Evolutionary conservation across 37 sponge, comb jelly and placozoan species (phyloP), one percentile per base, ranked within the genome.

Genomic region (Amphimedon queenslandica): DNA sequence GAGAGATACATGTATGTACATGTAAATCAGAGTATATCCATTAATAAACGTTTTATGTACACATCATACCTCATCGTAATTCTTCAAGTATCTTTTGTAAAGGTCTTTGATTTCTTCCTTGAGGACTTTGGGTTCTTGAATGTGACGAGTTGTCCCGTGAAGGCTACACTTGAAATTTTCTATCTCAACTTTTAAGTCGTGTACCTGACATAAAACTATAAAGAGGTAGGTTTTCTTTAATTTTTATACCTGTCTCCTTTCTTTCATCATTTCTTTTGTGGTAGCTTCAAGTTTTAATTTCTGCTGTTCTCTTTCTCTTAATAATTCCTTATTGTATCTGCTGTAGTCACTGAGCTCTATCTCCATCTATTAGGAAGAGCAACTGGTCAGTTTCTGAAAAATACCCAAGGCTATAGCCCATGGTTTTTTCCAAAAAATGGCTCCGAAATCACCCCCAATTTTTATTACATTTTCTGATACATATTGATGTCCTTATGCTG

Each of bases 91-190:
- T 57, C 75, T 80, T 55, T 58, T 80, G 60, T 87, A 87, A 24
- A 73, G 74, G 3, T 43, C 73, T 53, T 82, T 75, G 33, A 93
- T 72, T 31, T 73, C 71, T 34, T 91, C 84, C 77, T 97, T 97
- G 65, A 97, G 82, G 28, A 92, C 77, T 36, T 88, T 82, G 21
- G 98, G 98, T 64, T 97, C 95, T 42, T 97, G 98, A 58, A 97
- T 90, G 76, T 80, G 82, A 13, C 84, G 73, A 35, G 84, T 77
- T 42, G 94, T 82, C 57, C 80, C 77, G 74, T 91, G 89, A 34
- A 97, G 78, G 37, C 95, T 92, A 35, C 81, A 80, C 80, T 94
- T 89, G 69, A 93, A 71, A 39, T 79, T 83, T 64, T 80, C 79
- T 41, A 91, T 57, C 66, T 88, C 90, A 18, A 82, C 84, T 77